Evolutionary conservation across 1,140 invertebrate species (phyloP).

Genomic region (Globodera rostochiensis): DNA sequence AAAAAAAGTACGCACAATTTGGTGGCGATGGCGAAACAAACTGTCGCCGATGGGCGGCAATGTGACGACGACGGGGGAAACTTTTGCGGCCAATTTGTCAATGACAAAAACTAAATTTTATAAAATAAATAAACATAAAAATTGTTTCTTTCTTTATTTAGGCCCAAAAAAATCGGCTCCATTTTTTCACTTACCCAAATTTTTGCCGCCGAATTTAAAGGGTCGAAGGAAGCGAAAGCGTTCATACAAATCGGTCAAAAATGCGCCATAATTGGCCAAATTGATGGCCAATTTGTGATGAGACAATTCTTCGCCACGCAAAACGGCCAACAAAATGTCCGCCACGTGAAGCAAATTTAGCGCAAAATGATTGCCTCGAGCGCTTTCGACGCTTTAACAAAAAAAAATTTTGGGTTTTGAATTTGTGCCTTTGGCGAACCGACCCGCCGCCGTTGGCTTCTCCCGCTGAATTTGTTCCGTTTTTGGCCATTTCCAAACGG

Average conservation of each 20-base stretch:
- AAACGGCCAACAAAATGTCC: not conserved
- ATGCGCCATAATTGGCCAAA: slow-evolving; percentile 1
- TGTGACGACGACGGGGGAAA: not conserved
- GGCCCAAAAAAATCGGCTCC: too few relatives aligned
- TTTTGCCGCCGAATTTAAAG: not conserved
- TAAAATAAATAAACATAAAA: too few relatives aligned
- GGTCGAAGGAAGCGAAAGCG: not conserved
- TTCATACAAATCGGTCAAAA: slow-evolving; percentile 2
- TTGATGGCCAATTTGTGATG: not conserved
- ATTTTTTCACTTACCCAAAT: not conserved
- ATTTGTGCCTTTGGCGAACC: not conserved
- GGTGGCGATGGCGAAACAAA: not conserved
- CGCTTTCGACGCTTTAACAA: not conserved
- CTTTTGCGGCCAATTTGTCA: not conserved
- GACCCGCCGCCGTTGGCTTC: not conserved
- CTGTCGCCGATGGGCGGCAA: not conserved
- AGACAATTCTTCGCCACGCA: not conserved
- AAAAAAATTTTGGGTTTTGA: not conserved
- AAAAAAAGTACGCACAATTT: not conserved
- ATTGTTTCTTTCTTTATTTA: too few relatives aligned
- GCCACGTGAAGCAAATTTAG: slow-evolving; percentile 8
- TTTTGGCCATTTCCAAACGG: not conserved
- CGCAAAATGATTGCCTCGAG: not conserved
- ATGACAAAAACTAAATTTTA: not conserved
- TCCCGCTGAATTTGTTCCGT: not conserved